These are phyloP conservation scores for Yponomeuta cagnagella DNA, from an alignment of 2,888 invertebrate species.

Conservation along the genomic window DNA sequence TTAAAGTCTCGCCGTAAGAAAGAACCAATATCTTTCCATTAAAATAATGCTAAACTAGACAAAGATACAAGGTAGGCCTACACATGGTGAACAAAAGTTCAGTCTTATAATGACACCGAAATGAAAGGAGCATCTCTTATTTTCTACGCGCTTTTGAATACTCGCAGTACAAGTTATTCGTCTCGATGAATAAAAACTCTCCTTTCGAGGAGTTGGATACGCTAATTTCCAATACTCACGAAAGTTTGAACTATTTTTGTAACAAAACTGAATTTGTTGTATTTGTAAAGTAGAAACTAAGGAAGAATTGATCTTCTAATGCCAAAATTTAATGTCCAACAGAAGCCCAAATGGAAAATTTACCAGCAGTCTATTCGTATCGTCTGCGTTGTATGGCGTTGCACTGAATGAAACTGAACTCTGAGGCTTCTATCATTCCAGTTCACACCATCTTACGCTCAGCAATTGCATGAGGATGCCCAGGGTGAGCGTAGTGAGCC, in stretches of 20 bases:
- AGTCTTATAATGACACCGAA: neutral
- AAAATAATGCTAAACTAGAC: neutral
- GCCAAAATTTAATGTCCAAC: no score
- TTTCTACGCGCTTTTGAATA: no score
- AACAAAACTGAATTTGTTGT: no score
- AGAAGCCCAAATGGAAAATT: no score
- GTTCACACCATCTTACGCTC: slow-evolving; percentile 66
- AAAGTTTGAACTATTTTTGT: no score
- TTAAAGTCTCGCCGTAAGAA: slow-evolving; percentile 53
- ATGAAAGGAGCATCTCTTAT: neutral
- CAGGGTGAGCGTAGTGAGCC: slow-evolving; percentile 74
- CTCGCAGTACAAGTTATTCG: no score
- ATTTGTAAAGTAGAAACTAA: no score
- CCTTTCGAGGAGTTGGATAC: no score
- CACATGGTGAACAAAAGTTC: neutral
- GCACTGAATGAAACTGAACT: neutral
- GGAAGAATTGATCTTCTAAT: no score
- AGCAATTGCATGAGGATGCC: slow-evolving; percentile 70
- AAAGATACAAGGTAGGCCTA: neutral
- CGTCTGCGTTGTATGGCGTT: neutral
- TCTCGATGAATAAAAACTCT: no score
- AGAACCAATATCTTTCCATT: neutral
- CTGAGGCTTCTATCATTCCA: neutral
- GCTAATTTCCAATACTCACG: no score
- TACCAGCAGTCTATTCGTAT: neutral